phyloP scores from a whole-genome alignment of 2,797 vertebrate genomes.

The Trematomus bernacchii region DNA sequence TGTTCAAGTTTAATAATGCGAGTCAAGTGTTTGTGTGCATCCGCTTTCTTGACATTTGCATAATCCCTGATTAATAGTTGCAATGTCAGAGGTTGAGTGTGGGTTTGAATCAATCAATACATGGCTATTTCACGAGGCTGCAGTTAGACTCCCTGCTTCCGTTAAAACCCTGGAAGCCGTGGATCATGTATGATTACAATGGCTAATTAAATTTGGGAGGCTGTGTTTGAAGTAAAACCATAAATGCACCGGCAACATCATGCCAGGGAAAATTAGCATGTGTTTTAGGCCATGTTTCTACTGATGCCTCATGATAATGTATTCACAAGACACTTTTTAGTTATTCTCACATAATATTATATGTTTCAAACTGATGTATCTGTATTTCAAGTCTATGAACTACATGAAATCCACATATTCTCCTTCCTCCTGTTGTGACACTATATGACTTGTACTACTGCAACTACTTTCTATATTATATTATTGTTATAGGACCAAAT shows the following conservation, averaged over 20 bases:
- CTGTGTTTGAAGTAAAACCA: background rate
- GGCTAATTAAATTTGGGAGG: background rate
- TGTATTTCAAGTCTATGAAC: background rate
- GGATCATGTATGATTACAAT: constrained; percentile 28
- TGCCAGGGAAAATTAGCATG: constrained; percentile 3
- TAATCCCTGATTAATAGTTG: constrained; percentile 51
- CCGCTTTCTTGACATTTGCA: constrained; percentile 35
- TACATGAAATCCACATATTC: background rate
- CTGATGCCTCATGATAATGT: background rate
- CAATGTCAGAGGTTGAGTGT: constrained; percentile 56
- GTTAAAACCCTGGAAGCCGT: background rate
- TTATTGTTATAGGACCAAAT: background rate
- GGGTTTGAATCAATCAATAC: constrained; percentile 33
- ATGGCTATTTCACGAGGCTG: constrained; percentile 31
- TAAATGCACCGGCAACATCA: background rate
- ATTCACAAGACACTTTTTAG: background rate
- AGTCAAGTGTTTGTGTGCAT: constrained; percentile 13
- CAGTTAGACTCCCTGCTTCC: constrained; percentile 8
- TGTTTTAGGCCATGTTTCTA: background rate
- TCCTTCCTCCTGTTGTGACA: no score
- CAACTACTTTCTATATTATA: no score
- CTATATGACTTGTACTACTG: no score
- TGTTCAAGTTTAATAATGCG: constrained; percentile 51
- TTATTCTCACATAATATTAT: no score
- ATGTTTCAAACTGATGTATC: no score